A percentile compares a stretch with the other conserved stretches of the same genome.
phyloP scores from a whole-genome alignment of 2,888 invertebrate genomes.

The Stenotaenia linearis region DNA sequence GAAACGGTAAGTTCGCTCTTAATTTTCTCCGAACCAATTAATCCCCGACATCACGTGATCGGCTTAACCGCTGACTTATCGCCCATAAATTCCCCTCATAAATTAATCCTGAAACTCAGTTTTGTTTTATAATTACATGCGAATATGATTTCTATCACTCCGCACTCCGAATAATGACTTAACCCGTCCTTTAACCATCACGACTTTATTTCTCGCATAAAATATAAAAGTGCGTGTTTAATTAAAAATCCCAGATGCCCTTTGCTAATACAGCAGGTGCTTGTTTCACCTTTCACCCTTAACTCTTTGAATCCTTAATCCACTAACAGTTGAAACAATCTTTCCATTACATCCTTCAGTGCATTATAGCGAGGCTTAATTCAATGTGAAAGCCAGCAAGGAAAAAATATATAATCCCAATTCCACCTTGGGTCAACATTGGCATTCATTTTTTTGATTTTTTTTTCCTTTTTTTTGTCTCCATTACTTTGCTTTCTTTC shows the following conservation, averaged over 20 bases:
- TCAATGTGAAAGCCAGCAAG: not conserved
- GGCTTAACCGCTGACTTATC: too few relatives aligned
- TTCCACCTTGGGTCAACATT: not conserved
- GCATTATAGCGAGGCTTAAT: not conserved
- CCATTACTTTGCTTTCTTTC: not conserved
- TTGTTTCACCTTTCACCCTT: not conserved
- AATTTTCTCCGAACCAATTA: too few relatives aligned
- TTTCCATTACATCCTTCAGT: not conserved
- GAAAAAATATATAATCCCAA: not conserved
- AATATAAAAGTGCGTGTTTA: not conserved
- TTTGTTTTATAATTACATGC: too few relatives aligned
- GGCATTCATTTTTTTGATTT: not conserved
- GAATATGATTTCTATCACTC: too few relatives aligned
- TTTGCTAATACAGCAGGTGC: not conserved
- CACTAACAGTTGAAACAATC: conserved; percentile 16
- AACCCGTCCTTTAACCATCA: too few relatives aligned
- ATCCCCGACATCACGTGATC: too few relatives aligned
- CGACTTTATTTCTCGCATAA: not conserved
- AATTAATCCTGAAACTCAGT: too few relatives aligned
- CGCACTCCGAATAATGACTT: too few relatives aligned
- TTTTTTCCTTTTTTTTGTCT: not conserved
- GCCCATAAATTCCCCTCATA: too few relatives aligned
- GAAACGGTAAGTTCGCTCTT: too few relatives aligned
- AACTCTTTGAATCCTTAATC: not conserved
- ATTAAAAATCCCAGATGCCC: conserved; percentile 3